Base-by-base conservation (phyloP, 2,888 invertebrate genomes). In the Trachelus tabidus region DNA sequence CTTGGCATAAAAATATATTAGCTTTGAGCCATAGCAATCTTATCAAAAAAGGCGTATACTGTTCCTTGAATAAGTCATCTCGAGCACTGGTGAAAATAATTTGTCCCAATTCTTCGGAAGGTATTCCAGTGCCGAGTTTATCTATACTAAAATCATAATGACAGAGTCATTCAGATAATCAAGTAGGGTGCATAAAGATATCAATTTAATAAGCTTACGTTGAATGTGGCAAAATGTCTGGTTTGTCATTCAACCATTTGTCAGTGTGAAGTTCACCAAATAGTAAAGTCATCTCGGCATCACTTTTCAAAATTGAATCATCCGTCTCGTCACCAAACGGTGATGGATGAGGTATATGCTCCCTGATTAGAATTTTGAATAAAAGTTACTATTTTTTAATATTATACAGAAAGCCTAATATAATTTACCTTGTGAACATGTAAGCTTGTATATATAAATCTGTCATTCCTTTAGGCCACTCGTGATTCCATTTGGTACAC, bases 391-490 rank as follows among this genome's bases (percentile, higher is more conserved):
- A 56, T 35, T 9, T 34, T 79, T n/a, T 68, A 30, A n/a, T 35
- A 40, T 34, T n/a, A 69, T 15, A 76, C 31, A 73, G 40, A 40
- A 34, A 76, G 34, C 30, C 40, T 40, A 81, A 74, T 68, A 75
- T 11, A 33, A 74, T 74, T 79, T 90, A 92, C 80, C 91, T 92
- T 79, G 93, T 93, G 82, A 93, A 94, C 83, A 93, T 92, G 85
- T 95, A 95, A 11, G 94, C 93, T 88, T 94, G 92, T 79, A 95
- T 90, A 90, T 94, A 96, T 73, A 94, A 86, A 23, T 93, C 91
- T 0, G 93, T 86, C 40, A 96, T 91, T 73, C 93, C 93, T 79
- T 93, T 91, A 0, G 96, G 95, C 96, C 96, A 96, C 81, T 93
- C 93, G 12, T 92, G 86, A 83, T 92, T 92, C 95, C 95, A 96